Conservation (phyloP, 23 tunicate genomes). For the Corella eumyota region DNA sequence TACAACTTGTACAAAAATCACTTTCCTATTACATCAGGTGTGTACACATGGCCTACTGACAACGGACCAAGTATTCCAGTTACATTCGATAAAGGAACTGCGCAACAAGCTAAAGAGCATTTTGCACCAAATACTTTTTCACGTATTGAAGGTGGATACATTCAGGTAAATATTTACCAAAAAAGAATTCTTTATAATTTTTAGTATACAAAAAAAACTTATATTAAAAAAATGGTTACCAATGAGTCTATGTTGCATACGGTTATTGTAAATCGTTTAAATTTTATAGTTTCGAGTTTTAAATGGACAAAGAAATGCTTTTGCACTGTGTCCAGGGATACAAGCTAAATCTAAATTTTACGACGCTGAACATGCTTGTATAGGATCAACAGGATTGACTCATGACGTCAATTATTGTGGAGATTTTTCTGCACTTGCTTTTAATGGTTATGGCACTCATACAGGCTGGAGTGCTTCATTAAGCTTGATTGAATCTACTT, state of each 20-base stretch:
- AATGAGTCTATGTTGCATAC: too few relatives aligned
- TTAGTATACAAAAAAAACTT: too few relatives aligned
- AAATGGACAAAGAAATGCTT: constrained; percentile 3
- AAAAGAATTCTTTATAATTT: too few relatives aligned
- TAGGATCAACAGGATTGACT: constrained; percentile 21
- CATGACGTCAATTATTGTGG: constrained; percentile 7
- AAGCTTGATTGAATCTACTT: constrained; percentile 3
- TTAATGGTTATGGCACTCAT: constrained; percentile 2
- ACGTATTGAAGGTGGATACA: neutral
- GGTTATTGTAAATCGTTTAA: too few relatives aligned
- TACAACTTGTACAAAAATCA: constrained; percentile 1
- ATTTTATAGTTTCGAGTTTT: constrained; percentile 11
- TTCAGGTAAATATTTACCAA: constrained; percentile 18
- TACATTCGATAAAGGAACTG: constrained; percentile 3
- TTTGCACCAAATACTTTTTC: neutral
- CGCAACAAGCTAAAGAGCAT: neutral
- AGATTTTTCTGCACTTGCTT: constrained; percentile 15
- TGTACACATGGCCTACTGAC: constrained; percentile 1
- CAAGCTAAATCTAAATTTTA: neutral
- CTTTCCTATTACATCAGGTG: constrained; percentile 2
- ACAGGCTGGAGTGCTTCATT: neutral
- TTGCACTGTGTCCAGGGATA: constrained; percentile 26
- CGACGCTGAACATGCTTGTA: constrained; percentile 1
- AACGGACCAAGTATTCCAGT: constrained; percentile 13
- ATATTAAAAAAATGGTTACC: too few relatives aligned